Conservation (phyloP, 1,140 invertebrate species). For the Ylistrum balloti region DNA sequence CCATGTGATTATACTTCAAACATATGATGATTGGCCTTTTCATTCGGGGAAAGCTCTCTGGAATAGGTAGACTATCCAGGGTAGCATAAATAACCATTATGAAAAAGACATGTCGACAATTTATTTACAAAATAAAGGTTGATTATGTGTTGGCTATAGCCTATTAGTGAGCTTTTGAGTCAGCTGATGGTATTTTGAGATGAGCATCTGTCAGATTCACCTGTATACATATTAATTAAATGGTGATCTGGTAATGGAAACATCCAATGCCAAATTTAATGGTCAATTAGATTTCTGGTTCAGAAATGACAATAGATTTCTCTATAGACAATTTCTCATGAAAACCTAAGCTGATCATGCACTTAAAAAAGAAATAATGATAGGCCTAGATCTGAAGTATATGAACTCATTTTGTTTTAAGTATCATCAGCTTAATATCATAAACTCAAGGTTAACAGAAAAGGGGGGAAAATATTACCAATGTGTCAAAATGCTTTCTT, state of each 20-base stretch:
- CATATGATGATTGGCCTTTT: background rate
- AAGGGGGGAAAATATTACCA: too few species aligned
- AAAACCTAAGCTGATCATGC: too few species aligned
- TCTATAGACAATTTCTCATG: too few species aligned
- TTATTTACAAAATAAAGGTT: background rate
- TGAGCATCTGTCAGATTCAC: background rate
- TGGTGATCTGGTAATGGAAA: background rate
- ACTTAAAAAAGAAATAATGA: background rate
- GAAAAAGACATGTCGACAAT: background rate
- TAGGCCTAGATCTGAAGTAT: background rate
- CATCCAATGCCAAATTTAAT: background rate
- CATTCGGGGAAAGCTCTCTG: background rate
- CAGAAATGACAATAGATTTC: background rate
- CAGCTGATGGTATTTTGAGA: too few species aligned
- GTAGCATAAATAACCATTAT: background rate
- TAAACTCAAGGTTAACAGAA: too few species aligned
- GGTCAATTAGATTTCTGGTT: background rate
- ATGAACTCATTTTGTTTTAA: background rate
- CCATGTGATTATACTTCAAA: background rate
- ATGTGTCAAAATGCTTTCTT: too few species aligned
- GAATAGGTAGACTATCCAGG: background rate
- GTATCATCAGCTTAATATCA: background rate
- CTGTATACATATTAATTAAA: background rate
- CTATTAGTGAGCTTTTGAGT: too few species aligned
- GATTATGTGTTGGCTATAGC: background rate